phyloP scores from a whole-genome alignment of 2,888 invertebrate species.

The Cephus pulcher region DNA sequence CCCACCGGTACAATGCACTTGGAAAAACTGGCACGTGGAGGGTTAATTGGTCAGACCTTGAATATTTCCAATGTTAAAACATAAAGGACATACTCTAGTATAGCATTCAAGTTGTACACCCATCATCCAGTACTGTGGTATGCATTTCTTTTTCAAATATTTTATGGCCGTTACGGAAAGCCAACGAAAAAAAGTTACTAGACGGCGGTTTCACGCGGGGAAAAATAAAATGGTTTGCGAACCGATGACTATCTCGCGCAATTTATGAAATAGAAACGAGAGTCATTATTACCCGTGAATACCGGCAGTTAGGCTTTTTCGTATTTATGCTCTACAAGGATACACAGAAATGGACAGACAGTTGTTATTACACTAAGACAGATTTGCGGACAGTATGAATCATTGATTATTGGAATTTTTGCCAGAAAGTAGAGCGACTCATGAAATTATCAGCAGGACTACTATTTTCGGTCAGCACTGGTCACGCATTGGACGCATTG shows the following conservation, averaged over 20 bases:
- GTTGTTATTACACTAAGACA: background rate
- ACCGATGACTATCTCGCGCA: background rate
- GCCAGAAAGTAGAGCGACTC: background rate
- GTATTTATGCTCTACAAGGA: background rate
- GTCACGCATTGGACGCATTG: conserved; percentile 2
- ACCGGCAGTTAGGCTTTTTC: background rate
- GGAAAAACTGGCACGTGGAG: background rate
- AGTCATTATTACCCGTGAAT: background rate
- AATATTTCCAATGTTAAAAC: background rate
- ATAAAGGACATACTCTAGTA: background rate
- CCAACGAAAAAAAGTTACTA: background rate
- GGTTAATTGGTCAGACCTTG: background rate
- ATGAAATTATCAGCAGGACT: background rate
- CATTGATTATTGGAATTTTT: background rate
- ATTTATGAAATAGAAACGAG: background rate
- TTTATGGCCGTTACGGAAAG: background rate
- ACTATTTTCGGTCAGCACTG: background rate
- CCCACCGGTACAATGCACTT: background rate
- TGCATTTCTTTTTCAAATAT: background rate
- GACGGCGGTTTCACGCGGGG: background rate
- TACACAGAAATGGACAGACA: background rate
- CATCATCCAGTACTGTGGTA: background rate
- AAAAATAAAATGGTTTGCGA: background rate
- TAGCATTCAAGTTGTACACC: background rate
- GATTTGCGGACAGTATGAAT: background rate